These are phyloP conservation scores for Gavialis gangeticus DNA, from an alignment of 2,113 vertebrate species.

Conservation along the genomic window DNA sequence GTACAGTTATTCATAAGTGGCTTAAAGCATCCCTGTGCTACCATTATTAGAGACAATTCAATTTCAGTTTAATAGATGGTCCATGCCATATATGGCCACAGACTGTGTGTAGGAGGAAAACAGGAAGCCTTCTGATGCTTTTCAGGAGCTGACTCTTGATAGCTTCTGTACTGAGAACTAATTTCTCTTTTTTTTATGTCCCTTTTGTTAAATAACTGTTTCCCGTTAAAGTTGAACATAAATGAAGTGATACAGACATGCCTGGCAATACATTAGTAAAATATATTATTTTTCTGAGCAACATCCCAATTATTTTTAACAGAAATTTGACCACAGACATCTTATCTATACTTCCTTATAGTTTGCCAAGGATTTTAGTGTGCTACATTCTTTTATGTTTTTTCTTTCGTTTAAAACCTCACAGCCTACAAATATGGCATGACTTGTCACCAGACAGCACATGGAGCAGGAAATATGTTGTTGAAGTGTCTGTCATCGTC, in stretches of 20 bases:
- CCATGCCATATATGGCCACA: not conserved
- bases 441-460: not conserved
- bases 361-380: not conserved
- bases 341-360: not conserved
- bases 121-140: not conserved
- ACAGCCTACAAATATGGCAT: not conserved
- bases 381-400: not conserved
- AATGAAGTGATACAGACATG: not conserved
- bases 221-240: conserved; percentile 2
- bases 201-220: not conserved
- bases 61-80: not conserved
- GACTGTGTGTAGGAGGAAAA: not conserved
- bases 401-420: not conserved
- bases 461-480: not conserved
- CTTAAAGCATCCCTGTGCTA: not conserved
- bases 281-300: not conserved
- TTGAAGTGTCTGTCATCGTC: not conserved
- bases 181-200: not conserved
- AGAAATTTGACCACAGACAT: not conserved
- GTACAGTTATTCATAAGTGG: not conserved
- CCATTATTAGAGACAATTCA: not conserved
- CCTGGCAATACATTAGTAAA: not conserved
- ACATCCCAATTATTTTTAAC: not conserved
- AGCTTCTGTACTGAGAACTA: not conserved
- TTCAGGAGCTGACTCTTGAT: not conserved